phyloP scores from a whole-genome alignment of 2,113 vertebrate genomes.

The Ancistrus triradiatus region DNA sequence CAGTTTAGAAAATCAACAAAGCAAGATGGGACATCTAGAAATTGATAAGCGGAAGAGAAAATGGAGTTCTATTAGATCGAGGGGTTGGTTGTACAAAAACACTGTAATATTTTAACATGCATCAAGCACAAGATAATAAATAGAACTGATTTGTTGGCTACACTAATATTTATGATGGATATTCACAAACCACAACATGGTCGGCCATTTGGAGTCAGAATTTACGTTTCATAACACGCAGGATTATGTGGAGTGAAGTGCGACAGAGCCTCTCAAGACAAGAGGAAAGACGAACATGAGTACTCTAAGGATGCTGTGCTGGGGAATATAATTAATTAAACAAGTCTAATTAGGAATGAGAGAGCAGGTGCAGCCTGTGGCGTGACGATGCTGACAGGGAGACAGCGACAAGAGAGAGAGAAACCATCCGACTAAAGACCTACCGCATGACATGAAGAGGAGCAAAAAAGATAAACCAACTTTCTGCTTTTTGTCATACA shows the following conservation, averaged over 20 bases:
- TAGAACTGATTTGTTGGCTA: too few relatives aligned
- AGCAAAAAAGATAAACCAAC: constrained; percentile 66
- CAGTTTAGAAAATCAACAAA: too few relatives aligned
- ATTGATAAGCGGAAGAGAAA: too few relatives aligned
- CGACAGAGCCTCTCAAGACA: constrained; percentile 33
- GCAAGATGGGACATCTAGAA: too few relatives aligned
- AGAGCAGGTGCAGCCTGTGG: constrained; percentile 84
- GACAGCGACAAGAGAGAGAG: constrained; percentile 55
- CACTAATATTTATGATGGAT: too few relatives aligned
- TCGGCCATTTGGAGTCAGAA: too few relatives aligned
- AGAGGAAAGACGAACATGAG: constrained; percentile 44
- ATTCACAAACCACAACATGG: too few relatives aligned
- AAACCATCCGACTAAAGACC: constrained; percentile 64
- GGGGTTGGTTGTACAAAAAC: too few relatives aligned
- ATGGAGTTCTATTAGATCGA: too few relatives aligned
- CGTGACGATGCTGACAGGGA: constrained; percentile 80
- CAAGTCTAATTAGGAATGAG: constrained; percentile 89
- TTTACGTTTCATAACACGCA: not conserved
- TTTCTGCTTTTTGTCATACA: constrained; percentile 78
- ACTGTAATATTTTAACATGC: too few relatives aligned
- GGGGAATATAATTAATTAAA: constrained; percentile 89
- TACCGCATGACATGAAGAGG: constrained; percentile 73
- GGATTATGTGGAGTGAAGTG: constrained; percentile 1
- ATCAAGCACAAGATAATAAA: too few relatives aligned
- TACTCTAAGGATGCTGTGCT: constrained; percentile 66